phyloP scores from a whole-genome alignment of 1,140 invertebrate species.

The Drosophila subobscura region DNA sequence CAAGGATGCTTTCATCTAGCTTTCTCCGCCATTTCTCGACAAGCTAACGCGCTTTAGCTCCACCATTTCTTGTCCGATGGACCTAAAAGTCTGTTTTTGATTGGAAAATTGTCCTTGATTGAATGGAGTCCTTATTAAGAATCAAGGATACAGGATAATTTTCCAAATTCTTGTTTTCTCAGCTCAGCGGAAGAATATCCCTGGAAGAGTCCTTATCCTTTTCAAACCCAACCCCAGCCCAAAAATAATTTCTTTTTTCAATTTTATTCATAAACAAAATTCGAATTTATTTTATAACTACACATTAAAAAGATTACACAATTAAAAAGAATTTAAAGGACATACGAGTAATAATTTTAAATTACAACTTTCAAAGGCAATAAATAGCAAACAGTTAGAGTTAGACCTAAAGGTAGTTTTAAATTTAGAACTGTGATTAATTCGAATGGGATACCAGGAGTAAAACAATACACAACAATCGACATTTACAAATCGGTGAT shows the following conservation, averaged over 20 bases:
- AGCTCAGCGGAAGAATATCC: too few species aligned
- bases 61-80: too few species aligned
- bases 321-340: slow-evolving; percentile 37
- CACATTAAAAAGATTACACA: slow-evolving; percentile 34
- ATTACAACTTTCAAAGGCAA: slow-evolving; percentile 60
- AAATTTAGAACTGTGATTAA: slow-evolving; percentile 45
- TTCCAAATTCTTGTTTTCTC: too few species aligned
- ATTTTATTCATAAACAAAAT: slow-evolving; percentile 34
- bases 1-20: too few species aligned
- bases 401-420: slow-evolving; percentile 30
- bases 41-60: too few species aligned
- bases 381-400: slow-evolving; percentile 67
- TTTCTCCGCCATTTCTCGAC: too few species aligned
- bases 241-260: neutral
- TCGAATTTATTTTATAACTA: slow-evolving; percentile 33
- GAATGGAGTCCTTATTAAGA: too few species aligned
- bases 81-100: too few species aligned
- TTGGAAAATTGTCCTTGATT: too few species aligned
- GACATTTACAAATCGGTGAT: slow-evolving; percentile 81
- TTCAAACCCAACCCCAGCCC: too few species aligned
- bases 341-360: slow-evolving; percentile 43
- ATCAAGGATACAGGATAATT: too few species aligned
- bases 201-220: too few species aligned
- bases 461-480: slow-evolving; percentile 51
- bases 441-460: slow-evolving; percentile 59